phyloP scores from a whole-genome alignment of 2,797 vertebrate genomes.

The Gouania willdenowi region DNA sequence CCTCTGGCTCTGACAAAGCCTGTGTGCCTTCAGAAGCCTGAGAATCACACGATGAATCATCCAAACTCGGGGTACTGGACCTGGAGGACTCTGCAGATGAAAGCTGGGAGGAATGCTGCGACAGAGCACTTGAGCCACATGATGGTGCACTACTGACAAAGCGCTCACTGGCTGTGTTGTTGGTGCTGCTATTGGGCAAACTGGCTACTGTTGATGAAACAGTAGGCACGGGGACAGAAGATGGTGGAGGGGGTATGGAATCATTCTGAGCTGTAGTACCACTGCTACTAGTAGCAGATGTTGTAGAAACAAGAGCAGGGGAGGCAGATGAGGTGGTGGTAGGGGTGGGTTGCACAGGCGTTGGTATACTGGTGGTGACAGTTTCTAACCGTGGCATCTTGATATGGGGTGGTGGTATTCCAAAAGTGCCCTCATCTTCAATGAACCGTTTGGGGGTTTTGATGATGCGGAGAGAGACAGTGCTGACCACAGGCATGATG shows the following conservation, averaged over 20 bases:
- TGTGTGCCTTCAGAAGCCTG: slow-evolving; percentile 94
- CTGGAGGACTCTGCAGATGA: slow-evolving; percentile 96
- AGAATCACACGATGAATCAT: slow-evolving; percentile 94
- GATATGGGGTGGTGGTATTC: slow-evolving; percentile 80
- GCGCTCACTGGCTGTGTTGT: slow-evolving; percentile 71
- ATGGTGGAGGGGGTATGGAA: slow-evolving; percentile 63
- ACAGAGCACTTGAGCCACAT: slow-evolving; percentile 92
- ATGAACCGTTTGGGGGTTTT: slow-evolving; percentile 98
- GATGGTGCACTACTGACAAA: slow-evolving; percentile 87
- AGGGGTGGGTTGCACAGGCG: slow-evolving; percentile 42
- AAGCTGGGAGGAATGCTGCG: slow-evolving; percentile 93
- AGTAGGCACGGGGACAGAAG: slow-evolving; percentile 45
- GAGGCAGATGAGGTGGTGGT: slow-evolving; percentile 48
- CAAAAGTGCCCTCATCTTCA: slow-evolving; percentile 91
- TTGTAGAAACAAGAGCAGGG: slow-evolving; percentile 40
- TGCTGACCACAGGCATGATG: slow-evolving; percentile 99
- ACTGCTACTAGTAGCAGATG: slow-evolving; percentile 35
- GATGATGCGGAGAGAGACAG: slow-evolving; percentile 94
- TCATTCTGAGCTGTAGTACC: slow-evolving; percentile 42
- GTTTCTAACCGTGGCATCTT: slow-evolving; percentile 90
- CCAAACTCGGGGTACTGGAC: slow-evolving; percentile 92
- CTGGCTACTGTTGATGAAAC: slow-evolving; percentile 31
- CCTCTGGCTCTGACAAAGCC: slow-evolving; percentile 83
- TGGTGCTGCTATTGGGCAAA: slow-evolving; percentile 67
- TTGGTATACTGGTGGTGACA: slow-evolving; percentile 49